Base-by-base conservation (phyloP, 2,888 invertebrate genomes). In the Leptothorax acervorum region DNA sequence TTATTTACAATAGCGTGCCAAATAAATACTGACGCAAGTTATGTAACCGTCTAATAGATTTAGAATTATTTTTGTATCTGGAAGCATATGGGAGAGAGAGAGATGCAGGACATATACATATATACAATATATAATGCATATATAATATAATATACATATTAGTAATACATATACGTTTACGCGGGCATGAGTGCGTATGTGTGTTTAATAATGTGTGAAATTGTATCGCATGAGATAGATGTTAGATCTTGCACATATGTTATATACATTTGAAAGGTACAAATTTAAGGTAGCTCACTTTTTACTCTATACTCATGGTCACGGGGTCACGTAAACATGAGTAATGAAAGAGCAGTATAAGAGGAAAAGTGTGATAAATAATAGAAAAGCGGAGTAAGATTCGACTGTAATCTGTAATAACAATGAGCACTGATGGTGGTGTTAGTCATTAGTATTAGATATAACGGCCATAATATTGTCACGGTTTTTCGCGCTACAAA, bases 241-340 rank as follows among this genome's bases (percentile, higher is more conserved):
- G 45, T 45, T 45, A 66, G 8, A 23, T 45, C 15, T 66, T 66
- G 65, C 45, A 66, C 45, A 45, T 42, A 75, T 75, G 45, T 75
- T 35, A 62, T 11, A 74, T 35, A 62, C n/a, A 74, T 62, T 62
- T 35, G 31, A 63, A 62, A 75, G 62, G 45, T 62, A 75, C 62
- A 75, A 75, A 62, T 75, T 31, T 75, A 75, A 73, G 28, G 5
- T 73, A 57, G 65, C 65, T 66, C 65, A 45, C 42, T 65, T 65
- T 65, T 65, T 15, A 63, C 11, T 63, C 63, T 63, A 42, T 63
- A 42, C 23, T 28, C 45, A 28, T 66, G 45, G 9, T 66, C 45
- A 45, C 42, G 45, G 45, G 8, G 28, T 65, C 42, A 23, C 15
- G 23, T 28, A 66, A 66, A 66, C 15, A 15, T 66, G 9, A 45